Evolutionary conservation across 1,140 invertebrate genomes (phyloP).

Genomic region (Thaumatotibia leucotreta): DNA sequence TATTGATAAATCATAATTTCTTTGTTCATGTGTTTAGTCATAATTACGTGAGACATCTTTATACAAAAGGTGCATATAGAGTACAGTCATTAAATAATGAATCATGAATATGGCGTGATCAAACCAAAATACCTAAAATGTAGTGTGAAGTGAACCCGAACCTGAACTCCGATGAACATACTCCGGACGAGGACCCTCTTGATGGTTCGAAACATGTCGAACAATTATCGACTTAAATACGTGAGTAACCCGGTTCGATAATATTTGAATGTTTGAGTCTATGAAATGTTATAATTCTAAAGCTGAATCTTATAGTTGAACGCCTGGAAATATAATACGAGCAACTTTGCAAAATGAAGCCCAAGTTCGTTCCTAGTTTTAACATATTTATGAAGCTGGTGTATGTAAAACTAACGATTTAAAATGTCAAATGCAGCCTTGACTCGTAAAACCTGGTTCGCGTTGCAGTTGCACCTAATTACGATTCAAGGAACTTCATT

Average conservation of each 20-base stretch:
- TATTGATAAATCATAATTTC: no score
- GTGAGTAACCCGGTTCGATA: no score
- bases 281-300: no score
- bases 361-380: neutral
- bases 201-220: no score
- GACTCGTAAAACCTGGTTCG: neutral
- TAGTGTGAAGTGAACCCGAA: no score
- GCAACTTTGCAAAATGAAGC: neutral
- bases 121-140: neutral
- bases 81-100: neutral
- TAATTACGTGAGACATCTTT: neutral
- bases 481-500: neutral
- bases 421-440: neutral
- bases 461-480: neutral
- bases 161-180: no score
- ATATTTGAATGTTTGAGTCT: no score
- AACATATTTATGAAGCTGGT: neutral
- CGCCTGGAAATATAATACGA: neutral
- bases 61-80: neutral
- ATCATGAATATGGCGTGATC: neutral
- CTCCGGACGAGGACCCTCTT: no score
- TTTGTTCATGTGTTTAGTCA: slow-evolving; percentile 13
- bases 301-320: no score
- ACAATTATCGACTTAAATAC: no score
- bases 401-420: neutral